Conservation (phyloP, 35 echinoderm and acorn worm genomes). For the Strongylocentrotus purpuratus region DNA sequence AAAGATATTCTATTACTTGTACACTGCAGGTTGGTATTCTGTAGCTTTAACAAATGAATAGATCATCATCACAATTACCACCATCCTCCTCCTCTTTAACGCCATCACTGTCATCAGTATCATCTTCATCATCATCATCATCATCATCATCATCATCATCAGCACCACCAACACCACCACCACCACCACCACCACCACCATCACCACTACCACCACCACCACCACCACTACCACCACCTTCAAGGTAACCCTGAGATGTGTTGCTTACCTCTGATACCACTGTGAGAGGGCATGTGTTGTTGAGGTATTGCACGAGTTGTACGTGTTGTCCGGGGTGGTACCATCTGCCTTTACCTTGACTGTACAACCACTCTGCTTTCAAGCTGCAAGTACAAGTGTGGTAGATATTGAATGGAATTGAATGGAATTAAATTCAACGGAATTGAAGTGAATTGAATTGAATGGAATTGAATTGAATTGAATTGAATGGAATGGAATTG, state of each 20-base stretch:
- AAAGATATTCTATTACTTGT: no score
- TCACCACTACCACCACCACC: background rate
- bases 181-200: no score
- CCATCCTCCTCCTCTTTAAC: no score
- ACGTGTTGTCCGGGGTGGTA: slow-evolving; percentile 92
- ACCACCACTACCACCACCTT: background rate
- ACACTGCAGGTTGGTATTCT: no score
- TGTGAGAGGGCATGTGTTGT: slow-evolving; percentile 89
- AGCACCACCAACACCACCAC: background rate
- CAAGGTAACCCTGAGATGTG: background rate
- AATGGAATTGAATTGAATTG: no score
- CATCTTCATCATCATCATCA: background rate
- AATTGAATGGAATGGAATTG: no score
- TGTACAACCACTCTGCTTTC: slow-evolving; percentile 98
- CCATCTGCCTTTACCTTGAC: slow-evolving; percentile 87
- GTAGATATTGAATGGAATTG: no score
- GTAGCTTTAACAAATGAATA: no score
- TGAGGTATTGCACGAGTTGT: slow-evolving; percentile 81
- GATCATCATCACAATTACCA: background rate
- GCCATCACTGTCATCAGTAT: no score
- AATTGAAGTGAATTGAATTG: no score
- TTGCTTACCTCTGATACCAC: slow-evolving; percentile 79
- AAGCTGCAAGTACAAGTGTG: slow-evolving; percentile 53
- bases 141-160: background rate
- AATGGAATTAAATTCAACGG: no score